A percentile compares a stretch with the other conserved stretches of the same genome.
phyloP scores from a whole-genome alignment of 2,888 invertebrate species.

The Pollenia labialis region DNA sequence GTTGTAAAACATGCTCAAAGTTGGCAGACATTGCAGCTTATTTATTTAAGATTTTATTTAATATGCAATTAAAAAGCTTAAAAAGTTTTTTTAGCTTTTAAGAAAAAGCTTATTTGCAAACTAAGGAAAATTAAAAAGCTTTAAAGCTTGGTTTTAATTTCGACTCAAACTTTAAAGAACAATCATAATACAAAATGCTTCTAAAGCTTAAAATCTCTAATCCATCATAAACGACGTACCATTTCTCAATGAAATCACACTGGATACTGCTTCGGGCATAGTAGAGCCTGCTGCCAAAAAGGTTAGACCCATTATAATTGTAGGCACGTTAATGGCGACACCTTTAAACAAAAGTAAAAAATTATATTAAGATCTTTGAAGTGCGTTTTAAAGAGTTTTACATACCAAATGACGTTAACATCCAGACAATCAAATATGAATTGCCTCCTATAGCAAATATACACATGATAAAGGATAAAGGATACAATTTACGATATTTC shows the following conservation, averaged over 20 bases:
- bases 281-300: slow-evolving; percentile 96
- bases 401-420: slow-evolving; percentile 93
- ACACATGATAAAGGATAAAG: slow-evolving; percentile 93
- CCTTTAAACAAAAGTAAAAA: slow-evolving; percentile 84
- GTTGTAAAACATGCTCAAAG: no score
- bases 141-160: not conserved
- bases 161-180: no score
- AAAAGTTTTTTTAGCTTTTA: not conserved
- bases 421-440: slow-evolving; percentile 96
- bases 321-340: slow-evolving; percentile 91
- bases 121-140: not conserved
- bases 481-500: slow-evolving; percentile 87
- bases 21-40: no score
- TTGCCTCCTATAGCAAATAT: slow-evolving; percentile 93
- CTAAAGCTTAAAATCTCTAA: not conserved
- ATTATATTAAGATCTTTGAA: not conserved
- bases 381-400: not conserved
- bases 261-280: slow-evolving; percentile 92
- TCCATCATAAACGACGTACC: slow-evolving; percentile 85
- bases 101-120: no score
- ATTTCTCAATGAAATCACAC: slow-evolving; percentile 93
- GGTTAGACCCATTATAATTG: slow-evolving; percentile 95
- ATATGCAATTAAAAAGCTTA: not conserved
- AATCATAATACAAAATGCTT: no score
- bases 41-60: not conserved